Conservation (phyloP, 1,140 invertebrate species). For the Bombyx mori region ASM3026992v2 NC_085107.1:17391501-17392000, state of each 20-base stretch:
- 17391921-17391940: slow-evolving; percentile 71
- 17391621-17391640: no score
- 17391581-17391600: no score
- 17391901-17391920: slow-evolving; percentile 74
- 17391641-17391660: no score
- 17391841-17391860: slow-evolving; percentile 77
- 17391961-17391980: slow-evolving; percentile 80
- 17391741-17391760: no score
- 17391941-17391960: slow-evolving; percentile 69
- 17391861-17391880: slow-evolving; percentile 76
- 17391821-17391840: slow-evolving; percentile 71
- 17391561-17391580: slow-evolving; percentile 1
- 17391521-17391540: no score
- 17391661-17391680: no score
- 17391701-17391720: neutral
- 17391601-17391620: no score
- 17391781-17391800: slow-evolving; percentile 54
- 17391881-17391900: slow-evolving; percentile 78
- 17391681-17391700: no score
- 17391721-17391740: neutral
- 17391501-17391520: no score
- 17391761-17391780: neutral
- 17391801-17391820: slow-evolving; percentile 77
- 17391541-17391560: no score
- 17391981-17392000: slow-evolving; percentile 86